Conservation (phyloP, 2,797 vertebrate genomes). For the Microctenopoma lineatum region DNA sequence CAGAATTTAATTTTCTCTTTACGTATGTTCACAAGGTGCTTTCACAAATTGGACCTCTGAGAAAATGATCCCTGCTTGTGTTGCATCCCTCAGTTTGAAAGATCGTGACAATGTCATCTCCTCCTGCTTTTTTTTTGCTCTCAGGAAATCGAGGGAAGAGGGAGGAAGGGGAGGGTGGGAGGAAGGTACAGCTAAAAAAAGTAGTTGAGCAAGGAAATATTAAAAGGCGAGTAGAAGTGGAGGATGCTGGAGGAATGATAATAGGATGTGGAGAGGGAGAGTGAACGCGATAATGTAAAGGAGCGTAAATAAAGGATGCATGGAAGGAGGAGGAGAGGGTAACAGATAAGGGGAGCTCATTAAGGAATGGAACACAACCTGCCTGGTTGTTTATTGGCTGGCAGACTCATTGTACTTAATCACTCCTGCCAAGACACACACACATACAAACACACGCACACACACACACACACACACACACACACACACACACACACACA, state of each 20-base stretch:
- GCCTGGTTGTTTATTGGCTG: conserved; percentile 72
- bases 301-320: conserved; percentile 66
- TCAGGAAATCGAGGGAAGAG: conserved; percentile 16
- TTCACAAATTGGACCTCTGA: conserved; percentile 20
- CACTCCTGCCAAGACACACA: conserved; percentile 57
- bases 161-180: conserved; percentile 8
- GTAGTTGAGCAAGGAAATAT: conserved; percentile 49
- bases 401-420: conserved; percentile 69
- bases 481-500: not conserved
- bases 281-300: conserved; percentile 62
- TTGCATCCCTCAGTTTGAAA: conserved; percentile 27
- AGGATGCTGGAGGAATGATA: conserved; percentile 62
- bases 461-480: conserved; percentile 5
- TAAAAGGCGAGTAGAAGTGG: conserved; percentile 40
- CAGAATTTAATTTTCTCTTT: conserved; percentile 9
- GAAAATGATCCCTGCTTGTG: conserved; percentile 34
- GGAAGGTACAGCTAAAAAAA: conserved; percentile 40
- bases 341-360: conserved; percentile 72
- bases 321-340: conserved; percentile 55
- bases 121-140: conserved; percentile 25
- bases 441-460: not conserved
- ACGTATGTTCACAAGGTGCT: conserved; percentile 11
- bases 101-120: conserved; percentile 41
- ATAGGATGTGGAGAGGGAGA: conserved; percentile 43
- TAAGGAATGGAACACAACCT: conserved; percentile 72